Base-by-base conservation (phyloP, 2,113 vertebrate genomes). In the Gasterosteus nipponicus region DNA sequence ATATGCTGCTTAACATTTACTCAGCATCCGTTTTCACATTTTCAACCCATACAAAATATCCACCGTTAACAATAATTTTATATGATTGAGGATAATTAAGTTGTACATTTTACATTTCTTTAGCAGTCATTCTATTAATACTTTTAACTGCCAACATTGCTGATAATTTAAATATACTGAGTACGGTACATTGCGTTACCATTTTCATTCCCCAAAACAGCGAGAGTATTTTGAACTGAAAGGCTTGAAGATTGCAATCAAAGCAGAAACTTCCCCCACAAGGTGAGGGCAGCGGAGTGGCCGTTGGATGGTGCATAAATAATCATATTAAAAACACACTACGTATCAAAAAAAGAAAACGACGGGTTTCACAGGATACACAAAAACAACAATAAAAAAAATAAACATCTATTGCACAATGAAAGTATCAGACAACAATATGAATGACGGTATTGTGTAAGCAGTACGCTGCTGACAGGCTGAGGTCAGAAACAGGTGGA, bases 391-490 rank as follows among this genome's bases (percentile, higher is more conserved):
- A 85, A 72, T 73, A 83, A 85, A 86, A 86, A 89, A 89, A 85
- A 65, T 63, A 86, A 88, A 89, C 75, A 82, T 84, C 90, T 92
- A 94, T 94, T 94, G 94, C 94, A 94, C 94, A 92, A 90, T 86
- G 83, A 86, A 90, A 83, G 80, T 81, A 89, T 78, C 67, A 67
- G 67, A 83, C 42, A 31, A 86, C 75, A 91, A 82, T 77, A 86
- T 76, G 65, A 84, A 59, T 74, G 75, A 74, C 5, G n/a, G 68
- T 61, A 64, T 46, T 4, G 31, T 78, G 61, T 49, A 46, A 75
- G 64, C 59, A 42, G 69, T 22, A 54, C 59, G 75, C 75, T 72
- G 64, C 46, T 31, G 42, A 75, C 18, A 2, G 33, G 15, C 60
- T 35, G 68, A 59, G 70, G 62, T 75, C 38, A 78, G 46, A 47